A percentile compares a stretch with the other conserved stretches of the same genome.
phyloP scores from a whole-genome alignment of 1,140 invertebrate genomes.

The Neomicropteryx cornuta region DNA sequence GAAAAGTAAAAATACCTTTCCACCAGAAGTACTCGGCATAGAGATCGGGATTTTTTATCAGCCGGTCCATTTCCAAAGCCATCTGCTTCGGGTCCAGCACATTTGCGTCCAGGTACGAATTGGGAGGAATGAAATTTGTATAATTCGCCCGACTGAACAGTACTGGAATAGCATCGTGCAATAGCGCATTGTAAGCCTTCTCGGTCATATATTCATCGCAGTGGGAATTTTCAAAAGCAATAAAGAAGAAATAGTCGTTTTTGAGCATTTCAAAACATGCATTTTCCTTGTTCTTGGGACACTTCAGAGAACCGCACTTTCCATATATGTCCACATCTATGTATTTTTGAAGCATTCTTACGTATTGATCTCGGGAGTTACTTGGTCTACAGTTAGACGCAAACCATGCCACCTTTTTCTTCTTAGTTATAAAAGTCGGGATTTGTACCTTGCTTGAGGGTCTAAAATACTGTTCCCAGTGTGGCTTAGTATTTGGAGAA shows the following conservation, averaged over 20 bases:
- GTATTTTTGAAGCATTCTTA: slow-evolving; percentile 38
- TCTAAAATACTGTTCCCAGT: slow-evolving; percentile 11
- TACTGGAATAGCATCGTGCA: slow-evolving; percentile 39
- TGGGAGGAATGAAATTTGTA: slow-evolving; percentile 16
- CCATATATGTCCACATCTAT: slow-evolving; percentile 60
- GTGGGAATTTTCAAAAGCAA: slow-evolving; percentile 49
- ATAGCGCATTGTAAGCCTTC: slow-evolving; percentile 38
- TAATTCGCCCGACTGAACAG: slow-evolving; percentile 46
- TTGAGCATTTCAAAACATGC: slow-evolving; percentile 32
- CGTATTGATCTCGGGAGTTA: slow-evolving; percentile 40
- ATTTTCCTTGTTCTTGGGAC: slow-evolving; percentile 20
- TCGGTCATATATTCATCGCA: slow-evolving; percentile 47
- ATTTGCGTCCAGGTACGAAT: slow-evolving; percentile 48
- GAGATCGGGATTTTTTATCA: slow-evolving; percentile 30
- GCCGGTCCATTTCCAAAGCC: slow-evolving; percentile 35
- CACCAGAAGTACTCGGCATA: slow-evolving; percentile 43
- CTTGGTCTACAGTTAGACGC: slow-evolving; percentile 46
- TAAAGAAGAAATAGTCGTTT: slow-evolving; percentile 47
- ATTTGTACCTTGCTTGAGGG: slow-evolving; percentile 13
- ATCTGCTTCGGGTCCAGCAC: slow-evolving; percentile 39
- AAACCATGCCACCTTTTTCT: slow-evolving; percentile 44
- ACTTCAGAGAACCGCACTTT: slow-evolving; percentile 34
- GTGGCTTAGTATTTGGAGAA: slow-evolving; percentile 13
- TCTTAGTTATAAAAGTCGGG: slow-evolving; percentile 17
- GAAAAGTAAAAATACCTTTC: no score